Base-by-base conservation (phyloP, 2,888 invertebrate species). In the Pilophorus perplexus region DNA sequence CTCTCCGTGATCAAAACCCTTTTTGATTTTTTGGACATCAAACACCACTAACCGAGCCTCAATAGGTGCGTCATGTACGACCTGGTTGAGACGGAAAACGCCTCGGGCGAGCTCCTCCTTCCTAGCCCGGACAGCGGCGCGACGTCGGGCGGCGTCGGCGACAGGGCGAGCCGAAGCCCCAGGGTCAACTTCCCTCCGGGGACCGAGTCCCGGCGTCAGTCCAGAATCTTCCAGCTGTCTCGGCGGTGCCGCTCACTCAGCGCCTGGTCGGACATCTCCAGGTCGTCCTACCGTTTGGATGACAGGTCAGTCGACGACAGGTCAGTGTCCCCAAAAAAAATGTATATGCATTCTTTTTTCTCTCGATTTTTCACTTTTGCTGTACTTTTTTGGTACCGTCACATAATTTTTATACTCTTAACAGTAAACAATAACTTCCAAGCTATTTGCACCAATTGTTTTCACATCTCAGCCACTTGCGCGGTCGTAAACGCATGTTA, bases 261-360 rank as follows among this genome's bases (percentile, higher is more conserved):
- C 75, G 90, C 89, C 38, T 90, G 90, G 90, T 90, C 90, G 74
- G 90, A 90, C 75, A 85, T 90, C 75, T 90, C 90, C 74, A 83
- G 90, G 66, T 89, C 89, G 72, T 90, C 89, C 76, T 88, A 89
- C 81, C 84, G 87, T 74, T 82, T 89, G 74, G 88, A 88, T 72
- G 88, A 88, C 77, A 86, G 88, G 88, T 88, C 75, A 74, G 72
- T 40, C 28, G 42, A 62, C 20, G 62, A 62, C 62, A 62, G 62
- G 62, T 62, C 62, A 62, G 62, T 62, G 62, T 33, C 59, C n/a
- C n/a, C n/a, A n/a, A n/a, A 12, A 20, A 18, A 48, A 48, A 48
- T 48, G 48, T 14, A 6, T 16, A 48, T 48, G 6, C 48, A 48
- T 20, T 18, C 8, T 48, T 22, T 16, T 42, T 14, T 42, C n/a